Conservation (phyloP, 1,140 invertebrate species). For the Zaprionus ornatus region DNA sequence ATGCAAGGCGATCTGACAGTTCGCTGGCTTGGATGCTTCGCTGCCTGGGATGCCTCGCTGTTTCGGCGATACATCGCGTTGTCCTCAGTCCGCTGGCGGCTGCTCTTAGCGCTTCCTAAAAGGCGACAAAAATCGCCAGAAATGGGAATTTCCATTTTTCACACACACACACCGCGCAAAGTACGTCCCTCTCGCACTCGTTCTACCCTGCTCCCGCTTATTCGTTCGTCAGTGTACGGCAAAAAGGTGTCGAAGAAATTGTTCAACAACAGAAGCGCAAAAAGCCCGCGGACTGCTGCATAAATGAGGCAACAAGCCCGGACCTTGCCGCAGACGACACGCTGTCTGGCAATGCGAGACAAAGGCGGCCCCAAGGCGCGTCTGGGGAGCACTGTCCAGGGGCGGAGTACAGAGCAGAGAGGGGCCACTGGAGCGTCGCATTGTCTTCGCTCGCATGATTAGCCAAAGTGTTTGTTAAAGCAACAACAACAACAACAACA, state of each 20-base stretch:
- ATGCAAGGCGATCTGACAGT: conserved; percentile 37
- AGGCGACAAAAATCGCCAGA: conserved; percentile 62
- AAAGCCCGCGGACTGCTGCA: conserved; percentile 51
- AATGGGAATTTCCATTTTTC: conserved; percentile 79
- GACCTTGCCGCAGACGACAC: conserved; percentile 49
- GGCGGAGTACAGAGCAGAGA: conserved; percentile 37
- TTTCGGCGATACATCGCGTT: background rate
- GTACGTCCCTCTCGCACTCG: conserved; percentile 8
- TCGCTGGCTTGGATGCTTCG: background rate
- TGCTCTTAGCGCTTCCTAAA: conserved; percentile 43
- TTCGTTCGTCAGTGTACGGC: conserved; percentile 47
- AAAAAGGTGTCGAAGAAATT: conserved; percentile 82
- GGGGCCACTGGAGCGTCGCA: conserved; percentile 56
- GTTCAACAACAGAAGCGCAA: conserved; percentile 66
- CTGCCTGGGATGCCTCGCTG: background rate
- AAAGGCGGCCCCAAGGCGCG: conserved; percentile 27
- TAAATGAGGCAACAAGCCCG: conserved; percentile 68
- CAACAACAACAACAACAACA: conserved; percentile 45
- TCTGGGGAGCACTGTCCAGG: conserved; percentile 35
- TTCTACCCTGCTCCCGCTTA: background rate
- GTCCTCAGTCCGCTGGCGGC: conserved; percentile 9
- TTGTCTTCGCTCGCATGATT: conserved; percentile 74
- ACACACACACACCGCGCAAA: conserved; percentile 66
- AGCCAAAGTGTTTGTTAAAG: conserved; percentile 73
- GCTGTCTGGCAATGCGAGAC: conserved; percentile 76